A percentile compares a stretch with the other conserved stretches of the same genome.
Conservation (phyloP, 2,888 invertebrate species). For the Horisme vitalbata region DNA sequence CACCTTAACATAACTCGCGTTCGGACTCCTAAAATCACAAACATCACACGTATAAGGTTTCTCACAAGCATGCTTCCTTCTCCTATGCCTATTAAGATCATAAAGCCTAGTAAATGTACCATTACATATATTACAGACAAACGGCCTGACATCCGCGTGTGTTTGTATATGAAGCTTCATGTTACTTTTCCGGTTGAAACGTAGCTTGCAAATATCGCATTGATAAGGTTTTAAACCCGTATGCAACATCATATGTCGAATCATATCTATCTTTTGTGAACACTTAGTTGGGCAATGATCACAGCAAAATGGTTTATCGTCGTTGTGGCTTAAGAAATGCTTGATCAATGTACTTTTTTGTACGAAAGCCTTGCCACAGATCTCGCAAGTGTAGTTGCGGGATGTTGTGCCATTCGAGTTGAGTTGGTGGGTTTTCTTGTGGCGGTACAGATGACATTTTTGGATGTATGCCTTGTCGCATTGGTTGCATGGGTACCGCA, state of each 20-base stretch:
- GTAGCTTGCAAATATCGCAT: background rate
- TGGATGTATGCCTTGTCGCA: background rate
- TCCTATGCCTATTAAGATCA: conserved; percentile 3
- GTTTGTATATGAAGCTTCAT: conserved; percentile 5
- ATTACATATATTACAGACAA: background rate
- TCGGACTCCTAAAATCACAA: conserved; percentile 6
- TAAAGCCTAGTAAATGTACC: background rate
- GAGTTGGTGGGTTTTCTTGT: background rate
- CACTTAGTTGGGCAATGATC: background rate
- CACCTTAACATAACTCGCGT: conserved; percentile 9
- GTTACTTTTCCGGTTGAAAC: conserved; percentile 1
- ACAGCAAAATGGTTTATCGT: background rate
- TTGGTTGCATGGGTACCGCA: background rate
- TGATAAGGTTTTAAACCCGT: background rate
- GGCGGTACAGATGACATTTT: background rate
- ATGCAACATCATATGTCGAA: background rate
- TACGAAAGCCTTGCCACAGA: background rate
- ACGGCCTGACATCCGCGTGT: background rate
- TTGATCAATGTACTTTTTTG: background rate
- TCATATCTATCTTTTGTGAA: background rate
- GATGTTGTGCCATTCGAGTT: no score
- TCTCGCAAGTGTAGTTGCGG: background rate
- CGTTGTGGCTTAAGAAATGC: background rate
- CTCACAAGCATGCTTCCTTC: conserved; percentile 3
- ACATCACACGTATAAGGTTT: conserved; percentile 3